Evolutionary conservation across 2,888 invertebrate species (phyloP).

Genomic region (Choreutis nemorana): DNA sequence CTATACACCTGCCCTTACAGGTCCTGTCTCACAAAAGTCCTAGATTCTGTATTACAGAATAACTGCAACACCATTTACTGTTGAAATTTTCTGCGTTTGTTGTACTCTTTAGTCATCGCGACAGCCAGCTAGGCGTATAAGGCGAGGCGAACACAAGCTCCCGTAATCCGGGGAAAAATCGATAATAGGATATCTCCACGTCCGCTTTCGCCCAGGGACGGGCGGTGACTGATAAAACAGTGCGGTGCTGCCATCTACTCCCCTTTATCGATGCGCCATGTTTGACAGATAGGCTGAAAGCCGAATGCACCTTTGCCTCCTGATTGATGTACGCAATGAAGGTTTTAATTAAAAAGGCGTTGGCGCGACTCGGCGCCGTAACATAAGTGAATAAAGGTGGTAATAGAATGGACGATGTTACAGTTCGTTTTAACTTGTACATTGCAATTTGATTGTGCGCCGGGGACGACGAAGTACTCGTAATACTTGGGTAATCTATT

Average conservation of each 20-base stretch:
- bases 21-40: background rate
- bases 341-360: no score
- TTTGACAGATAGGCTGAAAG: slow-evolving; percentile 1
- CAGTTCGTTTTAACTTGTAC: no score
- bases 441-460: no score
- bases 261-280: slow-evolving; percentile 20
- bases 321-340: no score
- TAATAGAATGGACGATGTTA: no score
- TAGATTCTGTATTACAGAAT: background rate
- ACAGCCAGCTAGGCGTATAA: background rate
- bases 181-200: slow-evolving; percentile 10
- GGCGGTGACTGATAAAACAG: slow-evolving; percentile 35
- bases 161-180: slow-evolving; percentile 5
- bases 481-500: no score
- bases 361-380: no score
- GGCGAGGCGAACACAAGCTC: background rate
- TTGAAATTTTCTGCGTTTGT: background rate
- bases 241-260: slow-evolving; percentile 21
- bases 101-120: slow-evolving; percentile 1
- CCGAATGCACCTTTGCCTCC: background rate
- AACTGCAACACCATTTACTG: background rate
- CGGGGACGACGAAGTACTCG: no score
- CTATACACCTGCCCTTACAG: background rate
- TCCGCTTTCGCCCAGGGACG: slow-evolving; percentile 30
- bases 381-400: no score